These are phyloP conservation scores for Caradrina clavipalpis DNA, from an alignment of 2,888 invertebrate genomes.

Conservation along the genomic window DNA sequence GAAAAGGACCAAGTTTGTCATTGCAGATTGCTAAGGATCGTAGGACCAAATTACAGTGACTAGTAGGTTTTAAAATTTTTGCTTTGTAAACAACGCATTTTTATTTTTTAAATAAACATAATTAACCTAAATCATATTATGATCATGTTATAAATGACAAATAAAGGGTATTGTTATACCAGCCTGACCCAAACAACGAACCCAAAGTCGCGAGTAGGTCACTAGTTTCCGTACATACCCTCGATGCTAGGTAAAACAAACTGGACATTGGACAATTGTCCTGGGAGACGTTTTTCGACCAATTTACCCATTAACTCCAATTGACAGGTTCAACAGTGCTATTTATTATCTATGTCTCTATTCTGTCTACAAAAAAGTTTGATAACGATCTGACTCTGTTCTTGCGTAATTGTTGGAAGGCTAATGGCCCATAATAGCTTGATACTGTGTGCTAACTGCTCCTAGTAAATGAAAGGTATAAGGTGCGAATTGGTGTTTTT, in stretches of 20 bases:
- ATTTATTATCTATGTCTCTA: conserved; percentile 68
- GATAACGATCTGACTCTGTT: conserved; percentile 37
- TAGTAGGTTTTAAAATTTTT: no score
- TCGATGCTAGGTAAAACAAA: conserved; percentile 46
- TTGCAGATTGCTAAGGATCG: no score
- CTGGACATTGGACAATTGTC: conserved; percentile 64
- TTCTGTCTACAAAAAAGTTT: conserved; percentile 56
- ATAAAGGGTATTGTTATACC: no score
- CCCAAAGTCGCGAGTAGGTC: conserved; percentile 35
- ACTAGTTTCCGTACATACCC: conserved; percentile 14
- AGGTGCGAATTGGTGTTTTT: no score
- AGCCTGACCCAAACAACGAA: not conserved
- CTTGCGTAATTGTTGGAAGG: conserved; percentile 26
- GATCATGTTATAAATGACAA: no score
- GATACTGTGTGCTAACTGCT: conserved; percentile 9
- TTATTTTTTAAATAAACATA: no score
- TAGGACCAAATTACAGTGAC: not conserved
- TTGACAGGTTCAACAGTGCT: conserved; percentile 72
- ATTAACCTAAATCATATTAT: no score
- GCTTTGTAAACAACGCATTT: no score
- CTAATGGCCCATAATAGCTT: not conserved
- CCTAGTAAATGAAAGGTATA: not conserved
- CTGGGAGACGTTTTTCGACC: conserved; percentile 68
- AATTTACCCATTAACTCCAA: conserved; percentile 78
- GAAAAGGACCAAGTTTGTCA: not conserved